Conservation (phyloP, 2,888 invertebrate species). For the Aleiodes testaceus region DNA sequence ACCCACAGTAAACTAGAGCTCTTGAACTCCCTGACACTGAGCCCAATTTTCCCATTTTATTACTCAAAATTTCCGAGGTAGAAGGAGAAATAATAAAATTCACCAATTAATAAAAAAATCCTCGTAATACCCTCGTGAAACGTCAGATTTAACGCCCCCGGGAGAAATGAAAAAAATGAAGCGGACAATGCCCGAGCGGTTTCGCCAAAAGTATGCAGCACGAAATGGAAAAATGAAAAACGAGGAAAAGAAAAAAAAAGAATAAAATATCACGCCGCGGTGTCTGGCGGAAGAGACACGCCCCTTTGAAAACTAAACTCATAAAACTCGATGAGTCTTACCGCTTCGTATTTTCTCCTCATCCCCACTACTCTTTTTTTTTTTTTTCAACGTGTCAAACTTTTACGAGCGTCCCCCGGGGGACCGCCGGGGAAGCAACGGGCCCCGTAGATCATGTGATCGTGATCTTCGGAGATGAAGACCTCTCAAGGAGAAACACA, state of each 20-base stretch:
- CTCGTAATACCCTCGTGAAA: conserved; percentile 44
- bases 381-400: conserved; percentile 57
- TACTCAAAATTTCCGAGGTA: not conserved
- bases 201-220: conserved; percentile 36
- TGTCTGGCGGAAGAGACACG: conserved; percentile 51
- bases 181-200: conserved; percentile 46
- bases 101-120: conserved; percentile 40
- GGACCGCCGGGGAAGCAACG: conserved; percentile 46
- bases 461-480: conserved; percentile 53
- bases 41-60: not conserved
- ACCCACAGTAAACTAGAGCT: too few species aligned
- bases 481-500: conserved; percentile 39
- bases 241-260: conserved; percentile 21
- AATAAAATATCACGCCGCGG: conserved; percentile 51
- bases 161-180: conserved; percentile 44
- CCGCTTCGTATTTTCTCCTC: conserved; percentile 35
- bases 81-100: not conserved
- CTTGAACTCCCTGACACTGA: not conserved
- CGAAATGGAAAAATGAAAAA: conserved; percentile 26
- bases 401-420: conserved; percentile 56
- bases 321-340: conserved; percentile 59
- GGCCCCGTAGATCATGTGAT: conserved; percentile 49
- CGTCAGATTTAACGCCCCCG: conserved; percentile 49
- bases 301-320: conserved; percentile 57
- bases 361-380: conserved; percentile 34